A percentile compares a stretch with the other conserved stretches of the same genome.
These are phyloP conservation scores for Porites evermanni DNA, from an alignment of 92 coral and sea anemone genomes.

Conservation along the genomic window DNA sequence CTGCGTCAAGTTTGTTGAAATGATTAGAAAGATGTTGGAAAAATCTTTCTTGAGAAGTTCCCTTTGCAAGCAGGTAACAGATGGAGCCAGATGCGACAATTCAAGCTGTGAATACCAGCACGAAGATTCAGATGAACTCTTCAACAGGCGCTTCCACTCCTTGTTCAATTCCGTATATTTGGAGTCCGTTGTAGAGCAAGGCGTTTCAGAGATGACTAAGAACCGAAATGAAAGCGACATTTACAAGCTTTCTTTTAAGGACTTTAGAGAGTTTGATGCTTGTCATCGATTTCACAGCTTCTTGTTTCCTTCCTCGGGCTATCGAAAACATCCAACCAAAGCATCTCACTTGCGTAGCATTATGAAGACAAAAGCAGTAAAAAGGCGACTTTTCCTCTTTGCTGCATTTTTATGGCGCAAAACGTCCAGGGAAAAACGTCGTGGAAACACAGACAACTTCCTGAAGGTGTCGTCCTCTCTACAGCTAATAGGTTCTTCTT, in stretches of 20 bases:
- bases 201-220: constrained; percentile 30
- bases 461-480: constrained; percentile 71
- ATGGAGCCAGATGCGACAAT: constrained; percentile 25
- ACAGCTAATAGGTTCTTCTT: constrained; percentile 57
- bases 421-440: constrained; percentile 33
- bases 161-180: constrained; percentile 61
- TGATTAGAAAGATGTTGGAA: constrained; percentile 22
- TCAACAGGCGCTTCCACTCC: constrained; percentile 53
- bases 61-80: constrained; percentile 7
- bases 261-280: constrained; percentile 10
- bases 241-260: not conserved
- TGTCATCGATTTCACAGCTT: constrained; percentile 53
- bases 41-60: not conserved
- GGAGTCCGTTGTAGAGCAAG: constrained; percentile 53
- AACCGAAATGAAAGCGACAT: not conserved
- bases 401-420: constrained; percentile 58
- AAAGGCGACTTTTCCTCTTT: constrained; percentile 50
- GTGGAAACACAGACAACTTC: constrained; percentile 60
- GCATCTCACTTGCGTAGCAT: constrained; percentile 7
- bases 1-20: constrained; percentile 26
- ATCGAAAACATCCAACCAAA: not conserved
- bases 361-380: constrained; percentile 32
- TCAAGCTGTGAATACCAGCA: constrained; percentile 42
- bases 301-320: constrained; percentile 28
- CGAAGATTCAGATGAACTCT: constrained; percentile 25